These are phyloP conservation scores for Felis catus DNA, from an alignment of 2,113 vertebrate genomes.

Conservation along the genomic window DNA sequence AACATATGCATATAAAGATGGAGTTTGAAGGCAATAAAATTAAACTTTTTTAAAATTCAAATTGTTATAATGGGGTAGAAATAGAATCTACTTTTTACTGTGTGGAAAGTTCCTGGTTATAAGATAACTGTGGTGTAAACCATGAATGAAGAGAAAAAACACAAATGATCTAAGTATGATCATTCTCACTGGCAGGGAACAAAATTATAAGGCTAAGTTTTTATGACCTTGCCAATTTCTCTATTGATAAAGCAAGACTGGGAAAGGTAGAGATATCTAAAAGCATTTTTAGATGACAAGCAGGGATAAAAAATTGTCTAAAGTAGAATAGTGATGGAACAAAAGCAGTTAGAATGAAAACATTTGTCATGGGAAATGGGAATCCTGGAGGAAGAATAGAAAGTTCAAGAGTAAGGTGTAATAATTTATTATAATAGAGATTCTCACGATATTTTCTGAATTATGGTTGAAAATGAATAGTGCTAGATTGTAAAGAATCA, in stretches of 20 bases:
- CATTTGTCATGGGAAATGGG: neutral
- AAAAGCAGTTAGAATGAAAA: neutral
- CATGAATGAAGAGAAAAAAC: neutral
- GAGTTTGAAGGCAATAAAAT: neutral
- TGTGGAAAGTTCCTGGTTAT: neutral
- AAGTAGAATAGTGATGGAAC: conserved; percentile 9
- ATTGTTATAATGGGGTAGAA: neutral
- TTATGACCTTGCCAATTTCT: neutral
- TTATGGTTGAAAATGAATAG: neutral
- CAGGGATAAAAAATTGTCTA: neutral
- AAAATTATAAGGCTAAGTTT: neutral
- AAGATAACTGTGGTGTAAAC: neutral
- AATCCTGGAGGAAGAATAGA: neutral
- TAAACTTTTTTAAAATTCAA: neutral
- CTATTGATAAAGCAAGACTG: neutral
- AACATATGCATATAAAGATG: neutral
- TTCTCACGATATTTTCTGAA: neutral
- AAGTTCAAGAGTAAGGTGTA: neutral
- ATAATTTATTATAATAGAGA: neutral
- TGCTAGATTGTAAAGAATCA: neutral
- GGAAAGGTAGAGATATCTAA: neutral
- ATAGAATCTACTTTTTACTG: neutral
- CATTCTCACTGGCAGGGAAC: neutral
- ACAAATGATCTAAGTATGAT: neutral
- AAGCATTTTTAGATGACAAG: neutral